Conservation (phyloP, 2,888 invertebrate genomes). For the Spilosoma lubricipeda region DNA sequence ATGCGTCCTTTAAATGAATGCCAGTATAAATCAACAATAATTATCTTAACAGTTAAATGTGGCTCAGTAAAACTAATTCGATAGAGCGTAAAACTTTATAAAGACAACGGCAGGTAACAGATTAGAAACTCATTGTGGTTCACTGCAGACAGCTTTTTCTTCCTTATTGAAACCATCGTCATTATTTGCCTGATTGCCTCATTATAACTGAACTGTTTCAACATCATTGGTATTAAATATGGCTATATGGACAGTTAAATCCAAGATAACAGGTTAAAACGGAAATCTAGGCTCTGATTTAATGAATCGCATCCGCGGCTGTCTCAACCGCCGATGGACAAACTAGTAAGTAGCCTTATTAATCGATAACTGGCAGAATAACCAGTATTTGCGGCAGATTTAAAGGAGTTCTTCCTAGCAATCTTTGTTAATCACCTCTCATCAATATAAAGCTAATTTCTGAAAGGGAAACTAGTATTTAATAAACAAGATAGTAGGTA, state of each 20-base stretch:
- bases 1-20: background rate
- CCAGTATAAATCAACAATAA: background rate
- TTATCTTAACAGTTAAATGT: background rate
- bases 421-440: conserved; percentile 38
- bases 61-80: background rate
- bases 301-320: conserved; percentile 79
- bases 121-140: background rate
- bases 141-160: conserved; percentile 18
- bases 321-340: conserved; percentile 63
- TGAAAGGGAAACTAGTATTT: background rate
- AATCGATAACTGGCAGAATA: conserved; percentile 53
- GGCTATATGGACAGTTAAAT: conserved; percentile 54
- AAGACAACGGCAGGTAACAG: background rate
- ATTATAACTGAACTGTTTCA: conserved; percentile 33
- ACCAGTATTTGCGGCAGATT: conserved; percentile 41
- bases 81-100: background rate
- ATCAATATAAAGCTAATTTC: conserved; percentile 28
- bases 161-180: conserved; percentile 21
- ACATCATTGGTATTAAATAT: conserved; percentile 46
- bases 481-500: background rate
- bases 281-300: conserved; percentile 79
- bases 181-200: conserved; percentile 13
- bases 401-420: conserved; percentile 47
- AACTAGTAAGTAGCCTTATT: conserved; percentile 60
- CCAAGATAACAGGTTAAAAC: conserved; percentile 75